Percentiles rank a stretch among this genome's conserved stretches.
Evolutionary conservation across 2,113 vertebrate genomes (phyloP).

Genomic region (Mola mola): DNA sequence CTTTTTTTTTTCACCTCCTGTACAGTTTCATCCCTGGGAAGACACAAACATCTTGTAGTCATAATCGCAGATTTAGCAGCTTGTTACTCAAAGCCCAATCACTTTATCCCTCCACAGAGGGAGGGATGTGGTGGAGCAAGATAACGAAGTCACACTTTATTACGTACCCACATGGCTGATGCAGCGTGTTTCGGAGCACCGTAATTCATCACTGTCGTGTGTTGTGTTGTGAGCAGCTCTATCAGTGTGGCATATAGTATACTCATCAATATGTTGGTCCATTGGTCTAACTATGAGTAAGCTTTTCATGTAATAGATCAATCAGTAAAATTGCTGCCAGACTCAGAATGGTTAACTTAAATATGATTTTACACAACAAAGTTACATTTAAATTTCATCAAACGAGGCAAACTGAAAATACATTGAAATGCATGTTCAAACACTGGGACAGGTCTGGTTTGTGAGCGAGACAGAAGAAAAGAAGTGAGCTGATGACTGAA

Average conservation of each 20-base stretch:
- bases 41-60: conserved; percentile 15
- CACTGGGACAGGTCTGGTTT: background rate
- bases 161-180: conserved; percentile 39
- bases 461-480: background rate
- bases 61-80: conserved; percentile 34
- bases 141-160: conserved; percentile 42
- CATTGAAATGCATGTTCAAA: conserved; percentile 4
- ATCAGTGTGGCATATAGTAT: conserved; percentile 24
- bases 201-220: conserved; percentile 57
- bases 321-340: conserved; percentile 22
- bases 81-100: conserved; percentile 33
- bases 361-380: conserved; percentile 30
- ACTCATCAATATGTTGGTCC: background rate
- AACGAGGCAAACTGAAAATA: conserved; percentile 11
- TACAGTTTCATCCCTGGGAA: background rate
- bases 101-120: conserved; percentile 2
- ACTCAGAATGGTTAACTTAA: conserved; percentile 47
- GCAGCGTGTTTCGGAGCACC: conserved; percentile 39
- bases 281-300: background rate
- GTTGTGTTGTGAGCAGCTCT: conserved; percentile 26
- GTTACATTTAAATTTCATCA: conserved; percentile 26
- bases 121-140: background rate
- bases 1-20: background rate
- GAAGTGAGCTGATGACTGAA: background rate
- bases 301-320: conserved; percentile 4